Base-by-base conservation (phyloP, 1,140 invertebrate genomes). In the Dendroctonus ponderosae region DNA sequence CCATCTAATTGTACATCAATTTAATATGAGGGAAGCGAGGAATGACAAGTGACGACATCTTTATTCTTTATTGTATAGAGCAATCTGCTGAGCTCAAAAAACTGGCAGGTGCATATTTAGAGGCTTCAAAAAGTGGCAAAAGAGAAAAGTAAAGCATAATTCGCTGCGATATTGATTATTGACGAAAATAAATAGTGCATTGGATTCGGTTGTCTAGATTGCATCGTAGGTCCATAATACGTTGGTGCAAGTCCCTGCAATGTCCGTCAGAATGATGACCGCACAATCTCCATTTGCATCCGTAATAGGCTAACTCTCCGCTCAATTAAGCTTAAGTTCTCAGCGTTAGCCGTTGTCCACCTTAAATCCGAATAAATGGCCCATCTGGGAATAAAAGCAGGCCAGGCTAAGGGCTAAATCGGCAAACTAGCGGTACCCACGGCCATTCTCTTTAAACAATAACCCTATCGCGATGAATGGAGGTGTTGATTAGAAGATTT, bases 401-500 rank as follows among this genome's bases (percentile, higher is more conserved):
- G 67, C 69, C 59, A 68, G 57, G 62, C 57, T 63, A 60, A 69
- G 65, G 66, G 67, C 59, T 58, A 70, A 69, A 67, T 70, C 69
- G 61, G 54, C 57, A 57, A 70, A 71, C 67, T 56, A 48, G 63
- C 70, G 70, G 74, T 66, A 66, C 53, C 39, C 42, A 53, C 43
- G 42, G 42, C 56, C 40, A 70, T 70, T 70, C 69, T 67, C 69
- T 70, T 70, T 66, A 67, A 67, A 72, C 74, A 74, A 63, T 69
- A 70, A 50, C 67, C 67, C 65, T 76, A 75, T 74, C 73, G 68
- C 67, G 74, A 76, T 76, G 75, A 75, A 76, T 76, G 70, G 74
- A 72, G 69, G 73, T 76, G 76, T 77, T 77, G 76, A 77, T 77
- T 77, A 75, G 76, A 75, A 74, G 73, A 76, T 77, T 77, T 76